Base-by-base conservation (phyloP, 2,797 vertebrate genomes). In the Lacerta agilis region DNA sequence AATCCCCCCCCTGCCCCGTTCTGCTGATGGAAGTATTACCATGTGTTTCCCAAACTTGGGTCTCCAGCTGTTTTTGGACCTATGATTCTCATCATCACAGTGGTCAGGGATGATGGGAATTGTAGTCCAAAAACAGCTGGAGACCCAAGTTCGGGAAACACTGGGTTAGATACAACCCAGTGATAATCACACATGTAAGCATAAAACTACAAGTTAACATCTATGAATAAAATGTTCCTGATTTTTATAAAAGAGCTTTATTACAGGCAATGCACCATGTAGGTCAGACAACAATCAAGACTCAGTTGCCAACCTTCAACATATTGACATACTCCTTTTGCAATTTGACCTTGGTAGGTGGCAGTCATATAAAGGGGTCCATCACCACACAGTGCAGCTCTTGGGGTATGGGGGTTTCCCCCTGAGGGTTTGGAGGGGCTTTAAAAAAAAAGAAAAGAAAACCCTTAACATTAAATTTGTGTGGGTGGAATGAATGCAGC, bases 261-360 rank as follows among this genome's bases (percentile, higher is more conserved):
- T 72, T 66, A 77, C 25, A 85, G 10, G 0, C 0, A 11, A 64
- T 71, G 73, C 25, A 67, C 36, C 8, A 36, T 67, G 58, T 15
- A 45, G 0, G 61, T 1, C 10, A 43, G 88, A 41, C 27, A 78
- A 80, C 2, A 86, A 49, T 20, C 83, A 66, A 82, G 79, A 72
- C 86, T 91, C 41, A 49, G 58, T 55, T 82, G 13, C 29, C 58
- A 75, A 45, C 87, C 67, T 78, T 10, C 17, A 8, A 87, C 92
- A 45, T 38, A 1, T 6, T 88, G 71, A 29, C n/a, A 79, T 93
- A 91, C 86, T 20, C 15, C 5, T 49, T 86, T 29, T 0, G 0
- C 33, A 82, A 91, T 81, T 17, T 78, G 29, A 43, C 0, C 0
- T 1, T 58, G 45, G 8, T 27, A 87, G 87, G 82, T 0, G 4